phyloP scores from a whole-genome alignment of 1,140 invertebrate species.

The Gonatopus flavifemur region DNA sequence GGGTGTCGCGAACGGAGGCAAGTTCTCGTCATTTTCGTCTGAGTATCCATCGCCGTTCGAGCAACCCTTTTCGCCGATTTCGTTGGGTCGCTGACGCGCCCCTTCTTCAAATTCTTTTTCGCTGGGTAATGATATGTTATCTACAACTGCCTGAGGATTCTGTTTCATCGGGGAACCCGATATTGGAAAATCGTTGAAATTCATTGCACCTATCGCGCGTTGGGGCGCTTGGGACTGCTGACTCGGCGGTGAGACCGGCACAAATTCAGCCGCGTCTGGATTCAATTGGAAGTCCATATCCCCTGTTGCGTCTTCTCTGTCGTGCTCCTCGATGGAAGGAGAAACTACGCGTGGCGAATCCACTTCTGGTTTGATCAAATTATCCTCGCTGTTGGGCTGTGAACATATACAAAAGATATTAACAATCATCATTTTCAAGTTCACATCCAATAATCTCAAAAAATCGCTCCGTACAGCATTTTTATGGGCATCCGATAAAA shows the following conservation, averaged over 20 bases:
- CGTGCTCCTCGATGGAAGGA: neutral
- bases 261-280: constrained; percentile 73
- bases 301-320: constrained; percentile 33
- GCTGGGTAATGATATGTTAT: constrained; percentile 66
- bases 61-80: constrained; percentile 57
- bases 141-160: constrained; percentile 49
- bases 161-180: constrained; percentile 67
- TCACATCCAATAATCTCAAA: no score
- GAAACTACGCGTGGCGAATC: neutral
- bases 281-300: constrained; percentile 72
- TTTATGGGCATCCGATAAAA: no score
- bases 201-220: constrained; percentile 21
- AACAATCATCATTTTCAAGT: no score
- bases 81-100: constrained; percentile 62
- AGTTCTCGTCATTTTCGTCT: neutral
- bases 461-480: no score
- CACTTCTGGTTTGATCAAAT: neutral
- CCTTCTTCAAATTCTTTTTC: constrained; percentile 66
- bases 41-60: constrained; percentile 13
- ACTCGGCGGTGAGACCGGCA: constrained; percentile 63
- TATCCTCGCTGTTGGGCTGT: constrained; percentile 18
- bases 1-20: constrained; percentile 6
- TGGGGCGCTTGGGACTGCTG: constrained; percentile 42
- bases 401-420: no score
- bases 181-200: constrained; percentile 59